Conservation (phyloP, 37 sponge, comb jelly and placozoan species). For the Diacarnus erythraeanus region DNA sequence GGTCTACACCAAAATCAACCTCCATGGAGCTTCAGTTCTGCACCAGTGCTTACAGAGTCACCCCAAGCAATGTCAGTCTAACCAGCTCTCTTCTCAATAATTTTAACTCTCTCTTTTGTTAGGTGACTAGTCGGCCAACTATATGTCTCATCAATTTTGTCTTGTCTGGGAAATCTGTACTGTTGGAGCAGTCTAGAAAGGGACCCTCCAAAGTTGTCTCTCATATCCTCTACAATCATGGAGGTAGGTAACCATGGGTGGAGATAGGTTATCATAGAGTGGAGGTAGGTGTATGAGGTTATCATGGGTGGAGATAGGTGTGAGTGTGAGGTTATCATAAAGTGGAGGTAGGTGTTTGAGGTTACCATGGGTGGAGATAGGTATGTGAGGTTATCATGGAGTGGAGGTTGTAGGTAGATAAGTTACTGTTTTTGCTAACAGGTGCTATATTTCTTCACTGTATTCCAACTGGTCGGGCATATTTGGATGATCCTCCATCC, state of each 20-base stretch:
- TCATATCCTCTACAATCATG: constrained; percentile 70
- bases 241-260: constrained; percentile 16
- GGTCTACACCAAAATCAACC: constrained; percentile 76
- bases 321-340: neutral
- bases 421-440: neutral
- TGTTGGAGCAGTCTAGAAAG: constrained; percentile 83
- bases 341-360: neutral
- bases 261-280: neutral
- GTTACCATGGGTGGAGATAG: neutral
- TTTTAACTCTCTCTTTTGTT: neutral
- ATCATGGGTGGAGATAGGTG: neutral
- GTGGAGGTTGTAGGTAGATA: neutral
- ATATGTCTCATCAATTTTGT: constrained; percentile 89
- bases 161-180: constrained; percentile 77
- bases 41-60: constrained; percentile 83
- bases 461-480: constrained; percentile 54
- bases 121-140: constrained; percentile 86
- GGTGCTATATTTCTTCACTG: constrained; percentile 81
- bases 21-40: constrained; percentile 72
- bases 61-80: constrained; percentile 75
- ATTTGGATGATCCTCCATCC: constrained; percentile 88
- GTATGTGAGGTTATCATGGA: neutral
- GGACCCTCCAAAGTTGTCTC: constrained; percentile 47
- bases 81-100: neutral
- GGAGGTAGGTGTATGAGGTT: neutral